phyloP scores from a whole-genome alignment of 2,113 vertebrate species.

The Neolamprologus longior region DNA sequence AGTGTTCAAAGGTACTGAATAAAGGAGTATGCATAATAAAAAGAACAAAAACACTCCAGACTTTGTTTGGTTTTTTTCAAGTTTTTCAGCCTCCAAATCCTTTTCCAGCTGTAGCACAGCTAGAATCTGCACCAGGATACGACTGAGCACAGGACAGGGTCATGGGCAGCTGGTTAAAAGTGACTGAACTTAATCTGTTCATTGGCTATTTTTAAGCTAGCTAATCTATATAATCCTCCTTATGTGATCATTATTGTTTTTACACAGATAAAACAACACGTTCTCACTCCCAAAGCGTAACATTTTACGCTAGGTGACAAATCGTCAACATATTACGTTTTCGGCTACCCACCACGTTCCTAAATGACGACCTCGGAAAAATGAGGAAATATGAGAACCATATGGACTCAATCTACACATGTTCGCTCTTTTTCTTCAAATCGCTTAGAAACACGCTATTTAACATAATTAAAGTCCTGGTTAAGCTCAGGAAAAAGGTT shows the following conservation, averaged over 20 bases:
- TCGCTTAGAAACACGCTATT: accelerated
- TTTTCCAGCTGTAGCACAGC: not conserved
- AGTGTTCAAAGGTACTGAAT: not conserved
- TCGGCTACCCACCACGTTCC: too few relatives aligned
- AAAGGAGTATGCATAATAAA: not conserved
- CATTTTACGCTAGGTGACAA: too few relatives aligned
- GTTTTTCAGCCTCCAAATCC: not conserved
- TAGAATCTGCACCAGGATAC: accelerated
- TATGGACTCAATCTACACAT: too few relatives aligned
- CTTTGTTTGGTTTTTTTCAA: too few relatives aligned
- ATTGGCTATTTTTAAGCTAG: not conserved
- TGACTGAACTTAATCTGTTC: not conserved
- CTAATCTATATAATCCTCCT: not conserved
- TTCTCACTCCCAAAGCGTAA: accelerated
- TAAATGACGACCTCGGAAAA: too few relatives aligned
- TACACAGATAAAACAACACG: not conserved
- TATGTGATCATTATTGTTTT: not conserved
- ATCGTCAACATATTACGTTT: too few relatives aligned
- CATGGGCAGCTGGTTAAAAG: not conserved
- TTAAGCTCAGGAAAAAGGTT: too few relatives aligned
- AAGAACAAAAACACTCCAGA: not conserved
- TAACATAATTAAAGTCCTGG: accelerated
- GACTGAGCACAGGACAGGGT: not conserved
- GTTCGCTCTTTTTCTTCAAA: too few relatives aligned
- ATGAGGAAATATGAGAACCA: too few relatives aligned